Percentiles rank a stretch among this genome's conserved stretches.
phyloP scores from a whole-genome alignment of 2,797 vertebrate species.

The Dendrocincla tyrannina region DNA sequence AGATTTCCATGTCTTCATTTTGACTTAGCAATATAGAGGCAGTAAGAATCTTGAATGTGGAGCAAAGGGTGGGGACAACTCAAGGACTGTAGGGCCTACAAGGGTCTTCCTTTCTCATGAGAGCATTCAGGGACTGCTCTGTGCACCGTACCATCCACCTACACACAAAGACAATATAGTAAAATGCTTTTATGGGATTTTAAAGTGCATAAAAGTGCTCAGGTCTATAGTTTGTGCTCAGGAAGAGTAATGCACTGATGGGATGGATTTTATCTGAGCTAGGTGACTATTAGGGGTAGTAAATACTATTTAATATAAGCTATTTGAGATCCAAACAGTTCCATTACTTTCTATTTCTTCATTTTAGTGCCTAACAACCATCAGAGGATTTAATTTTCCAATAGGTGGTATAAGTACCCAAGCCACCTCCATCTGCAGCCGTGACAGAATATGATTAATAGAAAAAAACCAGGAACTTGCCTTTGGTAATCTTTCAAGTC shows the following conservation, averaged over 20 bases:
- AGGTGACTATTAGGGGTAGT: not conserved
- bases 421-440: not conserved
- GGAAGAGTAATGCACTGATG: not conserved
- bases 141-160: not conserved
- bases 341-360: not conserved
- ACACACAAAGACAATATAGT: not conserved
- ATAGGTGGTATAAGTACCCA: not conserved
- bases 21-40: not conserved
- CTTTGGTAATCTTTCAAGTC: not conserved
- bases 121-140: not conserved
- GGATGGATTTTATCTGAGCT: slow-evolving; percentile 5
- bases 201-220: not conserved
- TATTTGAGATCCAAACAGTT: not conserved
- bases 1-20: slow-evolving; percentile 71
- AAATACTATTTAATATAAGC: not conserved
- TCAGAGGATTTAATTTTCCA: not conserved
- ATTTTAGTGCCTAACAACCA: not conserved
- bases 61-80: not conserved
- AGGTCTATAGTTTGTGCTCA: not conserved
- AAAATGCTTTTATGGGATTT: slow-evolving; percentile 8
- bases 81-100: not conserved
- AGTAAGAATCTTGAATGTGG: not conserved
- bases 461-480: not conserved
- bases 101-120: not conserved
- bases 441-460: not conserved